Evolutionary conservation across 2,888 invertebrate species (phyloP).

Genomic region (Drosophila mettleri): DNA sequence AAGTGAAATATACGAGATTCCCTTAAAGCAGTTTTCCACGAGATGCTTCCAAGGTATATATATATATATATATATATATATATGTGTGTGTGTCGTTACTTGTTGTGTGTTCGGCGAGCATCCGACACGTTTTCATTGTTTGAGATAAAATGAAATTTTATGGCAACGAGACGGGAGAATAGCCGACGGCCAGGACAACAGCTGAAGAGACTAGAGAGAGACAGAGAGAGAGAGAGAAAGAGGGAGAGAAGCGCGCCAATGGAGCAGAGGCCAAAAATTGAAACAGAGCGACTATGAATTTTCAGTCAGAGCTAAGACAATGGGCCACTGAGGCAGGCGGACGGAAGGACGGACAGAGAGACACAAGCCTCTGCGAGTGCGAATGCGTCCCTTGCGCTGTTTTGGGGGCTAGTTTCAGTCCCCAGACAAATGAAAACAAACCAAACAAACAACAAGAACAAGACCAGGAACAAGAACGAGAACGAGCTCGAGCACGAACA

Average conservation of each 20-base stretch:
- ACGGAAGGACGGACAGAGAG: background rate
- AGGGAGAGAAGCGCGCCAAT: constrained; percentile 6
- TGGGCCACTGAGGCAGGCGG: constrained; percentile 40
- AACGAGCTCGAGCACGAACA: constrained; percentile 13
- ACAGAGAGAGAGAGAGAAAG: background rate
- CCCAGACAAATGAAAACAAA: constrained; percentile 68
- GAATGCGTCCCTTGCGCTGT: constrained; percentile 44
- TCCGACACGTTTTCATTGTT: constrained; percentile 76
- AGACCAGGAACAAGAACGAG: constrained; percentile 1
- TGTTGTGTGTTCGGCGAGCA: constrained; percentile 37
- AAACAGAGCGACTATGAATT: constrained; percentile 78
- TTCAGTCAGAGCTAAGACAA: constrained; percentile 71
- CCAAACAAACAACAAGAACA: constrained; percentile 44
- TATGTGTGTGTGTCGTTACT: constrained; percentile 17
- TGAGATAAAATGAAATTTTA: constrained; percentile 79
- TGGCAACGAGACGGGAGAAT: constrained; percentile 55
- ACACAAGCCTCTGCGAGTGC: background rate
- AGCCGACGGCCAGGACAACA: constrained; percentile 34
- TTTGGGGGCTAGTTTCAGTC: constrained; percentile 74
- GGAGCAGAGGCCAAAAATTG: constrained; percentile 67
- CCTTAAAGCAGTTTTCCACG: constrained; percentile 8
- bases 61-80: background rate
- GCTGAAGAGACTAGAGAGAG: background rate
- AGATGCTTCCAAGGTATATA: constrained; percentile 18
- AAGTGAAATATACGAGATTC: constrained; percentile 13